These are phyloP conservation scores for Papilio demoleus DNA, from an alignment of 2,888 invertebrate genomes.

Conservation along the genomic window DNA sequence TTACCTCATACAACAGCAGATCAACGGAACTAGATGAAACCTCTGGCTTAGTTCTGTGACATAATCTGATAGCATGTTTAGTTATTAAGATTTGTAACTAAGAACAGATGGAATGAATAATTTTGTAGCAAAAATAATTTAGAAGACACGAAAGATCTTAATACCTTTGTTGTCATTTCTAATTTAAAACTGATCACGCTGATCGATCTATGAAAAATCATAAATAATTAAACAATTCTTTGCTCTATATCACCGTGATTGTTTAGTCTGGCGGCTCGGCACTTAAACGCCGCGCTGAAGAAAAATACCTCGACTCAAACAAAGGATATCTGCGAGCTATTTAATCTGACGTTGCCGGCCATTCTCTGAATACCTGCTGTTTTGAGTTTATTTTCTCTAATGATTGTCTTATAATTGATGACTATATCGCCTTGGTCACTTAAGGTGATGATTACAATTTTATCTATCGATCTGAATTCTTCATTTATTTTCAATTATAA, in stretches of 20 bases:
- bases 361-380: background rate
- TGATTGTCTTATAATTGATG: background rate
- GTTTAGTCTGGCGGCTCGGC: conserved; percentile 20
- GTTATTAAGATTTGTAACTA: too few species aligned
- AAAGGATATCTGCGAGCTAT: conserved; percentile 10
- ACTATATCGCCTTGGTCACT: background rate
- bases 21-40: too few species aligned
- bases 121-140: too few species aligned
- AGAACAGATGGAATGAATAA: too few species aligned
- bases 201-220: background rate
- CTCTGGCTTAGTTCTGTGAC: too few species aligned
- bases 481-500: too few species aligned
- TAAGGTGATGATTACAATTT: too few species aligned
- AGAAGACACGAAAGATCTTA: background rate
- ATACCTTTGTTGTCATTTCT: background rate
- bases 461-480: too few species aligned
- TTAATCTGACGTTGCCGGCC: background rate
- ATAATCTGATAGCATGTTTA: too few species aligned
- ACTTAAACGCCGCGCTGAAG: background rate
- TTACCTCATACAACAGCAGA: too few species aligned
- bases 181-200: background rate
- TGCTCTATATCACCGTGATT: conserved; percentile 4
- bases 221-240: conserved; percentile 3
- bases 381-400: background rate
- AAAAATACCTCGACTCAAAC: conserved; percentile 20